Conservation (phyloP, 1,140 invertebrate genomes). For the Agraylea sexmaculata region DNA sequence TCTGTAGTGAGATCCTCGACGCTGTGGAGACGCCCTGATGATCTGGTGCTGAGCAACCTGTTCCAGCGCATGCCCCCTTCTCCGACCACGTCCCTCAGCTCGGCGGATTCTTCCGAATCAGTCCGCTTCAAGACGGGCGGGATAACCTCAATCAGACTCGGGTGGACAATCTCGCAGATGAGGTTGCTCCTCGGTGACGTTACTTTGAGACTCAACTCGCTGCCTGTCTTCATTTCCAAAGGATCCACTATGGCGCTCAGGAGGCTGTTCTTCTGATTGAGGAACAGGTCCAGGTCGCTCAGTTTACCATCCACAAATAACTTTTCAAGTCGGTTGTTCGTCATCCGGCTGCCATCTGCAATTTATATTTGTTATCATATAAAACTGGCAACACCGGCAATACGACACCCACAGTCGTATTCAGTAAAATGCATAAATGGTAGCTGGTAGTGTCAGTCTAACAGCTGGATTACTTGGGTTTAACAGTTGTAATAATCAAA, state of each 20-base stretch:
- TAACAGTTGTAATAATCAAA: too few relatives aligned
- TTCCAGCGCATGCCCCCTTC: constrained; percentile 18
- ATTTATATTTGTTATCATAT: neutral
- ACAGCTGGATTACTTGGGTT: too few relatives aligned
- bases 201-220: constrained; percentile 23
- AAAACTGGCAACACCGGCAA: too few relatives aligned
- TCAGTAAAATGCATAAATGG: too few relatives aligned
- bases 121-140: constrained; percentile 5
- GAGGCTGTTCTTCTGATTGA: constrained; percentile 41
- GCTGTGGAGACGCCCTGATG: constrained; percentile 55
- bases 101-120: constrained; percentile 16
- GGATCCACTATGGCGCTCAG: constrained; percentile 21
- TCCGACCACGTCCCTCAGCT: constrained; percentile 21
- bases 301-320: constrained; percentile 25
- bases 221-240: constrained; percentile 6
- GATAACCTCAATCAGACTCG: constrained; percentile 33
- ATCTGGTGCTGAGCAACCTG: constrained; percentile 42
- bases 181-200: constrained; percentile 37
- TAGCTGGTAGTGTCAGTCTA: too few relatives aligned
- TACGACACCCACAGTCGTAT: too few relatives aligned
- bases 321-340: constrained; percentile 37
- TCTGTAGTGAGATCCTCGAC: constrained; percentile 62
- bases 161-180: constrained; percentile 46
- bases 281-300: constrained; percentile 31
- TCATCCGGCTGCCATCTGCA: constrained; percentile 5